Conservation (phyloP, 2,113 vertebrate species). For the Chascanopsetta lugubris region DNA sequence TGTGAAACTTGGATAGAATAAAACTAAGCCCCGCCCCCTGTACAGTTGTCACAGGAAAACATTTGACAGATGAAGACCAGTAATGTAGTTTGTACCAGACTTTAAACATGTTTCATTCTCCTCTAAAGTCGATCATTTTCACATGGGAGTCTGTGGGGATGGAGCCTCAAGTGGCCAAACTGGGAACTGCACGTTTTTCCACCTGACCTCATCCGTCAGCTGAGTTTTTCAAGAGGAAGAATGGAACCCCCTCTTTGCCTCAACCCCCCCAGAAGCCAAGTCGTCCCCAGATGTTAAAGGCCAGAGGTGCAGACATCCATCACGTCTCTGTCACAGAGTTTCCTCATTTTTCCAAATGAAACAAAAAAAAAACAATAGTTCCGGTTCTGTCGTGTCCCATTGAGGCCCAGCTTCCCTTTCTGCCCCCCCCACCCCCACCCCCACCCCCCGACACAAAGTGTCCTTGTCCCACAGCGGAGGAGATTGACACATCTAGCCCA, state of each 20-base stretch:
- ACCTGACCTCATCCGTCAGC: too few species aligned
- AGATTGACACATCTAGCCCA: constrained; percentile 69
- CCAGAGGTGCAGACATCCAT: constrained; percentile 68
- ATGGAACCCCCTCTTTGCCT: constrained; percentile 42
- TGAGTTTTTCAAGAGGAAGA: too few species aligned
- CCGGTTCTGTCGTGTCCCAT: constrained; percentile 37
- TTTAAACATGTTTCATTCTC: too few species aligned
- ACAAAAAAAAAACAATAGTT: constrained; percentile 69
- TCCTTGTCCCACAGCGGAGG: constrained; percentile 45
- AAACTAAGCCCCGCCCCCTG: too few species aligned
- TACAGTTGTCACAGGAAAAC: too few species aligned
- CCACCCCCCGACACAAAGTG: constrained; percentile 55
- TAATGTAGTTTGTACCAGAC: too few species aligned
- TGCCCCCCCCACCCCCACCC: constrained; percentile 53
- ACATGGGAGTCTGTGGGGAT: too few species aligned
- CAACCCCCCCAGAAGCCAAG: constrained; percentile 29
- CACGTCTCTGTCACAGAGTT: constrained; percentile 65
- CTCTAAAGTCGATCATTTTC: too few species aligned
- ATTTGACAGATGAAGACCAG: too few species aligned
- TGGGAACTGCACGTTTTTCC: too few species aligned
- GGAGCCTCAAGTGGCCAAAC: too few species aligned
- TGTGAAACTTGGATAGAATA: too few species aligned
- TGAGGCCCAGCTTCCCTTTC: constrained; percentile 46
- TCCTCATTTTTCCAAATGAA: constrained; percentile 60
- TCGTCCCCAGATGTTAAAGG: constrained; percentile 52